Conservation (phyloP, 2,113 vertebrate species). For the Coregonus clupeaformis region DNA sequence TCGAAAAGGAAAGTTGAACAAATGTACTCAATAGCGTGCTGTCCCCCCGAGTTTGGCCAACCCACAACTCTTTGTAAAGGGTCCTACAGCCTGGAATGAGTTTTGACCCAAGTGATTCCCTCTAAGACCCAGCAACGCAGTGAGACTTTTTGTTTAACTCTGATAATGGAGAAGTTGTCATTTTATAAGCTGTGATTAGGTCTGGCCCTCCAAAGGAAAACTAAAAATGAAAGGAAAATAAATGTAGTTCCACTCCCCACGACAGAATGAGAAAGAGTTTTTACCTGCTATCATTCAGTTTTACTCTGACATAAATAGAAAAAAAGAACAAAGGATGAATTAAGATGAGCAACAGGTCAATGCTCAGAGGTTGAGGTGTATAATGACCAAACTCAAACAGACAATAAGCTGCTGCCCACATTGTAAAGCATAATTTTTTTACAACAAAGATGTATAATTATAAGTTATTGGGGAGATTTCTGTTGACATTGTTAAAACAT, state of each 20-base stretch:
- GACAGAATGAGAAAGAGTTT: no score
- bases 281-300: no score
- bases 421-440: no score
- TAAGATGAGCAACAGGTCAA: no score
- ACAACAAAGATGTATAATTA: no score
- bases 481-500: no score
- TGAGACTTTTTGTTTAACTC: conserved; percentile 16
- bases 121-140: conserved; percentile 11
- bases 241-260: not conserved
- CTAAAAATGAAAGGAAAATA: not conserved
- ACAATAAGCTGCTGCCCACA: no score
- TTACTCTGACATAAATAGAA: not conserved
- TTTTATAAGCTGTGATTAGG: conserved; percentile 12
- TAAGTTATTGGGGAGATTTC: no score
- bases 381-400: not conserved
- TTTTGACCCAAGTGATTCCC: conserved; percentile 28
- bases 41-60: conserved; percentile 14
- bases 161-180: conserved; percentile 20
- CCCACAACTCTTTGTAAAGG: not conserved
- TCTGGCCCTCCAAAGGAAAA: conserved; percentile 1
- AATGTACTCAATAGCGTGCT: conserved; percentile 16
- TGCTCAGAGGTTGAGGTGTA: not conserved
- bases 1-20: conserved; percentile 2
- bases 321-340: not conserved
- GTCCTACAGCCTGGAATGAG: conserved; percentile 18